Conservation (phyloP, 2,888 invertebrate genomes). For the Hipparchia sbordonii region DNA sequence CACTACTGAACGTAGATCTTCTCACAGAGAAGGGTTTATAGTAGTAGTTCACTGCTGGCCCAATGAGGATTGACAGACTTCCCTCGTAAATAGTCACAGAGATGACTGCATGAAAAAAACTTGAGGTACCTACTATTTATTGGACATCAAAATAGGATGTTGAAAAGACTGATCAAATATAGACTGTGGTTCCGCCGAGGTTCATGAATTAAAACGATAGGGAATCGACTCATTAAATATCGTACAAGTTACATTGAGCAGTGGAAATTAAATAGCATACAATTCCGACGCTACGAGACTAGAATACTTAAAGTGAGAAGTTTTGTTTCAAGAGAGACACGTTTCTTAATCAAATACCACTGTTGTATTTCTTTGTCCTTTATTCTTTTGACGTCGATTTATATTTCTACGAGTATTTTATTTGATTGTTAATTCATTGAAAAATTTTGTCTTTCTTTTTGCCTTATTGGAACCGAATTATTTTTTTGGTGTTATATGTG, state of each 20-base stretch:
- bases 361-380: not conserved
- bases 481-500: no score
- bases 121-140: no score
- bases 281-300: slow-evolving; percentile 10
- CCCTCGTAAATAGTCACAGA: no score
- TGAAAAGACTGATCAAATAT: not conserved
- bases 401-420: not conserved
- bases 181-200: slow-evolving; percentile 13
- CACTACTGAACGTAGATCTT: no score
- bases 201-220: slow-evolving; percentile 18
- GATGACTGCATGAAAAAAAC: no score
- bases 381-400: not conserved
- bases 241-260: slow-evolving; percentile 21
- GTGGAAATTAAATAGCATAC: slow-evolving; percentile 22
- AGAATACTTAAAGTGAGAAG: slow-evolving; percentile 11
- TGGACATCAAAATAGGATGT: not conserved
- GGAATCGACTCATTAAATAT: slow-evolving; percentile 25
- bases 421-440: not conserved
- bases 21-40: no score
- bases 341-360: slow-evolving; percentile 10
- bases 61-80: no score
- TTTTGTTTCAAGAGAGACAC: slow-evolving; percentile 6
- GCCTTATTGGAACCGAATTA: no score
- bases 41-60: no score
- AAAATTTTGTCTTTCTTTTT: not conserved